Evolutionary conservation across 2,888 invertebrate genomes (phyloP), one percentile per base, ranked within the genome.

Genomic region (Heliconius sara): DNA sequence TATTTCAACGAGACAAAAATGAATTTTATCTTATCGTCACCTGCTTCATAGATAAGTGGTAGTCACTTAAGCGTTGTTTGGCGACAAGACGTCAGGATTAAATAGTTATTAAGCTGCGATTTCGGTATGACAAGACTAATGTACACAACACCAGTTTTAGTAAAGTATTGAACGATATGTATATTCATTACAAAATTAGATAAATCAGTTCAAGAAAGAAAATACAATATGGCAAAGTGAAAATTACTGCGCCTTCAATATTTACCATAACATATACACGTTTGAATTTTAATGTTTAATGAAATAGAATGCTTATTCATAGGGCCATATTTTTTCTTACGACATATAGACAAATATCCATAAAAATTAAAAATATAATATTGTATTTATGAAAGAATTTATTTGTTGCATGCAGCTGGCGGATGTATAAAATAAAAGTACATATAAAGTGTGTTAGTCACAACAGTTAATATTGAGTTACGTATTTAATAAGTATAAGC

Each of bases 41-140:
- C 70, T 76, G 80, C 82, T 83, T 82, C 60, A 79, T 73, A 82
- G 82, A 84, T 83, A 83, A 81, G 80, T 81, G 75, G 78, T 25
- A 68, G 43, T 79, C 79, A 79, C 80, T 76, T 79, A 83, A 83
- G 83, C 82, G 83, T 67, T 79, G 78, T 82, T 81, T 89, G 89
- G 89, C 87, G 72, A 76, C 34, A 78, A 86, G 83, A 88, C 86
- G 86, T 85, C 80, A 81, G 85, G 88, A 91, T 91, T 89, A 91
- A 80, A 77, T 80, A 82, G 73, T 82, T 78, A 79, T 74, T 76
- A 83, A 76, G 84, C 86, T 79, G 85, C 88, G 91, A 91, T 91
- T 91, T 88, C 77, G 84, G 81, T 81, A 83, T 80, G 83, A 82
- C 80, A 83, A 68, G 13, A 68, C 65, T 67, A 34, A 67, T 84